Percentiles rank a stretch among this genome's conserved stretches.
phyloP scores from a whole-genome alignment of 2,888 invertebrate genomes.

The Yponomeuta plumbellus region DNA sequence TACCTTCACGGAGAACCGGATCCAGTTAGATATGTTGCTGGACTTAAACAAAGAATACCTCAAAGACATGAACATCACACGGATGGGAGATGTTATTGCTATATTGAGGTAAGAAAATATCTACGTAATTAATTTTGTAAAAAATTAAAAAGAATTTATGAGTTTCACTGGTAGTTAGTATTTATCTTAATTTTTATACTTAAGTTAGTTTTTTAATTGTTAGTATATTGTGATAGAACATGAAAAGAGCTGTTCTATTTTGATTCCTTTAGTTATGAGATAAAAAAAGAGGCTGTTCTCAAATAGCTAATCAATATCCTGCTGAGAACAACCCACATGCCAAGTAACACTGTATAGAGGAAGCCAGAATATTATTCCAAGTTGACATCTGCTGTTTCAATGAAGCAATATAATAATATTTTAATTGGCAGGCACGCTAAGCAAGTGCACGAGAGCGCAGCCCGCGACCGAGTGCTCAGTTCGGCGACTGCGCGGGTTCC shows the following conservation, averaged over 20 bases:
- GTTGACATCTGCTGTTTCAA: neutral
- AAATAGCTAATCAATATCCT: too few relatives aligned
- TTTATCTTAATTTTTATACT: too few relatives aligned
- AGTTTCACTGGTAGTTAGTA: neutral
- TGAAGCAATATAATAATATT: neutral
- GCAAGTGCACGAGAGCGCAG: slow-evolving; percentile 75
- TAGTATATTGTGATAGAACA: too few relatives aligned
- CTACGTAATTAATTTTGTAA: neutral
- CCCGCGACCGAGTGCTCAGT: slow-evolving; percentile 74
- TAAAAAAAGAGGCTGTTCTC: too few relatives aligned
- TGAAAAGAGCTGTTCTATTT: too few relatives aligned
- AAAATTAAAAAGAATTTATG: neutral
- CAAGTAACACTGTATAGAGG: neutral
- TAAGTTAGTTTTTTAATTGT: too few relatives aligned
- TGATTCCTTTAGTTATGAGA: too few relatives aligned
- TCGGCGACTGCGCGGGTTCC: slow-evolving; percentile 53
- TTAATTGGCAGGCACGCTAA: slow-evolving; percentile 69
- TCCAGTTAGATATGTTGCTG: slow-evolving; percentile 89
- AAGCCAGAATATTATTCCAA: neutral
- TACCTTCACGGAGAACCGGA: slow-evolving; percentile 90
- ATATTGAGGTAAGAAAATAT: slow-evolving; percentile 76
- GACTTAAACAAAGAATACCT: slow-evolving; percentile 92
- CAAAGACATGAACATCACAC: slow-evolving; percentile 90
- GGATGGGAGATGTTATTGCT: slow-evolving; percentile 82
- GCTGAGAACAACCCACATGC: neutral